Base-by-base conservation (phyloP, 2,888 invertebrate genomes). In the Melipona bicolor region DNA sequence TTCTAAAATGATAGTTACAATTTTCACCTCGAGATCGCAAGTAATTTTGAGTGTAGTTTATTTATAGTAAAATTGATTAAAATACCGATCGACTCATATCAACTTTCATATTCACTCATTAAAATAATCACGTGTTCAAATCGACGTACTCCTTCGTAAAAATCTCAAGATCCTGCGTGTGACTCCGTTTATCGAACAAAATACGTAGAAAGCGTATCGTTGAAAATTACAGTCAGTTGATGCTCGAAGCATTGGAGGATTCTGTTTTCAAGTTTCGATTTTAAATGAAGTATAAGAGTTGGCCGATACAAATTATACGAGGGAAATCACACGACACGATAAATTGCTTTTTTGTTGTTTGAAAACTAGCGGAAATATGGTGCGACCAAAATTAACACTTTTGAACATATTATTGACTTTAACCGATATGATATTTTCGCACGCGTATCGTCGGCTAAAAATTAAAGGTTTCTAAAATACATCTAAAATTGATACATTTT, bases 371-470 rank as follows among this genome's bases (percentile, higher is more conserved):
- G 32, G 64, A 62, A 64, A 65, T 32, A 56, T 24, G 54, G 56
- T 52, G 50, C 52, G 62, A 77, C 19, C 61, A 73, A 69, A 86
- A 82, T 87, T 82, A 88, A 85, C 83, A 80, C 78, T 74, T 84
- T 85, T 82, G 67, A 59, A 59, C 81, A 61, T 24, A 52, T 11
- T 24, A 50, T 24, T 36, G n/a, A 21, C 36, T 1, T 21, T 36
- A n/a, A 65, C 21, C 9, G 64, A 65, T 6, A 36, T n/a, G 15
- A 17, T 9, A 24, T 19, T 49, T 67, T 19, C 24, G n/a, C 4
- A 21, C 43, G 11, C 19, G 9, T 27, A 9, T 27, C 56, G 5
- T n/a, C n/a, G 56, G 11, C 21, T 64, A 32, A 6, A 19, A 15
- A 27, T 67, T 17, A 43, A 75, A 75, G 27, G 4, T 75, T 21